Base-by-base conservation (phyloP, 2,797 vertebrate species). In the Pitangus sulphuratus region DNA sequence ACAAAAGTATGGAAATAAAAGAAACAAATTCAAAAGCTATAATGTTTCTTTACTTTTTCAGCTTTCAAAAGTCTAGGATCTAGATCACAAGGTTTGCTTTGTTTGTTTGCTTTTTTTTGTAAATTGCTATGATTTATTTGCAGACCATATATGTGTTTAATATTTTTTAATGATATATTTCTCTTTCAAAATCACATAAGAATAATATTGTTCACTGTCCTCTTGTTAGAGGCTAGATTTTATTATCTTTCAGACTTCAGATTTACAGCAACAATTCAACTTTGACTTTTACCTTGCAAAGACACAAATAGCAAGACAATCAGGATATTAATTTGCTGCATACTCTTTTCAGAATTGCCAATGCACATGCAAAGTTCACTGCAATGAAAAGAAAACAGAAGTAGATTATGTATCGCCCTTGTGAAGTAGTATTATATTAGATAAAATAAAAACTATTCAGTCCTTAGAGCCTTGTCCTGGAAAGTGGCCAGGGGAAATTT, bases 261-360 rank as follows among this genome's bases (percentile, higher is more conserved):
- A 25, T 47, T 93, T 86, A 16, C 19, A 74, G 42, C 28, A 64
- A 45, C 3, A 60, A 76, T 88, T 85, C n/a, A 54, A 15, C 28
- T 79, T 88, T 77, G 64, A 72, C n/a, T 90, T 92, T 69, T 79
- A 40, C 21, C 33, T 87, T 64, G 10, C 28, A 81, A 78, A 93
- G 44, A 69, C 72, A 60, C 0, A 19, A 77, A 61, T 12, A 54
- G 3, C 22, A 62, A 69, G 47, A 40, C 19, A 74, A 66, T 66
- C 22, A 66, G 51, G 6, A 51, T 56, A 74, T 37, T 64, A 56
- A 47, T 81, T 69, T 16, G 15, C 60, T 66, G 9, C 22, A 26
- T 33, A 61, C 11, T 83, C 15, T 39, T 90, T 87, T 50, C 56
- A 58, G n/a, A 85, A 22, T 11, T 6, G 0, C 28, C 25, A 60